Evolutionary conservation across 2,113 vertebrate species (phyloP).

Genomic region (Saccopteryx bilineata): DNA sequence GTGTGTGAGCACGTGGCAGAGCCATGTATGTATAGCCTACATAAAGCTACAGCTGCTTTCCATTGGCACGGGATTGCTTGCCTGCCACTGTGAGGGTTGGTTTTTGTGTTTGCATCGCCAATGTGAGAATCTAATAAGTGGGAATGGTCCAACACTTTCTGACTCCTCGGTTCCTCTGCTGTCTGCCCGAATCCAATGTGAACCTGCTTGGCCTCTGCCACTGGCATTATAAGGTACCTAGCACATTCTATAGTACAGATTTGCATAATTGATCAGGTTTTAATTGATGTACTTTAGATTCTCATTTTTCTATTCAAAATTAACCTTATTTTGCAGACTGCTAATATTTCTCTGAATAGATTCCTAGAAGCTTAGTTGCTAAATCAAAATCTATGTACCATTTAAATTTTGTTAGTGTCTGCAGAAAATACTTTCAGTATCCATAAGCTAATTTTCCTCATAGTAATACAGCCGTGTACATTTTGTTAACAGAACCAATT

Average conservation of each 20-base stretch:
- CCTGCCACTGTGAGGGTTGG: too few species aligned
- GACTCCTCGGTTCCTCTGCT: too few species aligned
- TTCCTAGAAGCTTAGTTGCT: not conserved
- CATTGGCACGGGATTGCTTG: too few species aligned
- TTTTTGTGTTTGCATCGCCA: too few species aligned
- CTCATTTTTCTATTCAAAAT: constrained; percentile 26
- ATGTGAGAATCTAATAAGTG: too few species aligned
- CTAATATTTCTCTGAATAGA: not conserved
- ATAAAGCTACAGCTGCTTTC: too few species aligned
- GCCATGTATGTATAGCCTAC: too few species aligned
- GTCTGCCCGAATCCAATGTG: too few species aligned
- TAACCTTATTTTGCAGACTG: not conserved
- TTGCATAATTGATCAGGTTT: not conserved
- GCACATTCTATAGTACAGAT: not conserved
- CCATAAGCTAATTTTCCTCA: not conserved
- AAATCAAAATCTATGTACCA: not conserved
- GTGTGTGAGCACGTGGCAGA: too few species aligned
- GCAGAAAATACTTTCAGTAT: not conserved
- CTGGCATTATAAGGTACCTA: not conserved
- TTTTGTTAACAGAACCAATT: constrained; percentile 60
- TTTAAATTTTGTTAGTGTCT: constrained; percentile 48
- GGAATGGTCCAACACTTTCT: too few species aligned
- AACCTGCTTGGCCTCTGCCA: too few species aligned
- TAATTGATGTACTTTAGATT: not conserved
- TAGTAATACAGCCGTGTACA: not conserved